Base-by-base conservation (phyloP, 2,888 invertebrate genomes). In the Sphaeridia pumilis region DNA sequence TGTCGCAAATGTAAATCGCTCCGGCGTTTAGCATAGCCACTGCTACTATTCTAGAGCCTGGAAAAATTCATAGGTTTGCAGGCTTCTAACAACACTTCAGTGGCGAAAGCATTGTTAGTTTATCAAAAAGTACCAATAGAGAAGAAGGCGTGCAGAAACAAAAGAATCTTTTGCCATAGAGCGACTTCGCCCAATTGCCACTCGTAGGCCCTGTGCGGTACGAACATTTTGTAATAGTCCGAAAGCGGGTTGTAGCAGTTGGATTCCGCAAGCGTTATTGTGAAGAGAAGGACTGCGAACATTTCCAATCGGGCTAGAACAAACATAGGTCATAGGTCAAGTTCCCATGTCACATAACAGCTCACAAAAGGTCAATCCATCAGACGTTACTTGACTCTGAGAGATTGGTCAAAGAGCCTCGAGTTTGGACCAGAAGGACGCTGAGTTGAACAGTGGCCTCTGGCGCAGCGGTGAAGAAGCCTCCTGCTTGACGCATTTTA, bases 101-200 rank as follows among this genome's bases (percentile, higher is more conserved):
- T 31, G 7, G 31, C 14, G 7, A 14, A 10, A 31, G 31, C n/a
- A n/a, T n/a, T n/a, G n/a, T n/a, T n/a, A n/a, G n/a, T n/a, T n/a
- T n/a, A n/a, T n/a, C n/a, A n/a, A n/a, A n/a, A n/a, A n/a, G n/a
- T 24, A 57, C 59, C 60, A 17, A 64, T 59, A 1, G 64, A 61
- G 24, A 46, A 52, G 28, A 61, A 57, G 4, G 64, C 54, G 42
- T 64, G 64, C 26, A 58, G 46, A 43, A 61, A 61, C 4, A 64
- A 54, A 4, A 64, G 46, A n/a, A 54, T 42, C 49, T 61, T 64
- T 24, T 58, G 49, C 50, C 58, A 52, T 28, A 64, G 54, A 1
- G 49, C 20, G 28, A 58, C 56, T 25, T 56, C 27, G 4, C 48
- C 53, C 3, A 61, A 51, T 49, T 49, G 35, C 64, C 64, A 64